Evolutionary conservation across 2,888 invertebrate genomes (phyloP).

Genomic region (Xylota segnis): DNA sequence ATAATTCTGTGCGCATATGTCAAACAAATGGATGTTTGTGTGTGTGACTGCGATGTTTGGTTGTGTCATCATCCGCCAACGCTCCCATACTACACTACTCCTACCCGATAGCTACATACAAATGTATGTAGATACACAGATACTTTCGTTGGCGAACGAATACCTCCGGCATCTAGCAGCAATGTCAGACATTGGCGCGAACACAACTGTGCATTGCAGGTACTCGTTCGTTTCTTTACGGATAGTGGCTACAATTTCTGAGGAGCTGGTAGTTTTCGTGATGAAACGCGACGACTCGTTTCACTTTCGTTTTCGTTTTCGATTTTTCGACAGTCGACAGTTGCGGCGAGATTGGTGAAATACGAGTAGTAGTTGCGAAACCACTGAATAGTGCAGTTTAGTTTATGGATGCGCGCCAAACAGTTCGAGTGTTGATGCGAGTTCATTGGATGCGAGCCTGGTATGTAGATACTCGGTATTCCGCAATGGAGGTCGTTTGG

Average conservation of each 20-base stretch:
- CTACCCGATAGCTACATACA: not conserved
- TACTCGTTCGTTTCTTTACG: not conserved
- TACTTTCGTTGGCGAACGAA: not conserved
- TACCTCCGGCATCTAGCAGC: slow-evolving; percentile 5
- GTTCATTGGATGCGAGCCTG: slow-evolving; percentile 52
- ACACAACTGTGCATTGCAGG: not conserved
- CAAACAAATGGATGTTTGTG: not conserved
- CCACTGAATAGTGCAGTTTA: slow-evolving; percentile 9
- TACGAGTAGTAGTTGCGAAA: slow-evolving; percentile 34
- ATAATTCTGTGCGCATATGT: slow-evolving; percentile 26
- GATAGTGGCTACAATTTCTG: slow-evolving; percentile 37
- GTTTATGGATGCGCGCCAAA: not conserved
- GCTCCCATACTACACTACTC: not conserved
- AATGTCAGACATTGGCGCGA: slow-evolving; percentile 11
- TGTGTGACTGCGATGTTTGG: not conserved
- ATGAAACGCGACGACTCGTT: slow-evolving; percentile 77
- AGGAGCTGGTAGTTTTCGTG: slow-evolving; percentile 66
- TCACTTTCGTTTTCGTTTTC: slow-evolving; percentile 76
- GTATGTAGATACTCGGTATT: slow-evolving; percentile 70
- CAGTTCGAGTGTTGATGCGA: not conserved
- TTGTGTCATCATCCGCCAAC: slow-evolving; percentile 7
- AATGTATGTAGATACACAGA: not conserved
- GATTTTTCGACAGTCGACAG: slow-evolving; percentile 60
- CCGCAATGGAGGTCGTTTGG: slow-evolving; percentile 68
- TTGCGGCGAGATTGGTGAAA: slow-evolving; percentile 52